Base-by-base conservation (phyloP, 2,888 invertebrate genomes). In the Diadegma fenestrale region DNA sequence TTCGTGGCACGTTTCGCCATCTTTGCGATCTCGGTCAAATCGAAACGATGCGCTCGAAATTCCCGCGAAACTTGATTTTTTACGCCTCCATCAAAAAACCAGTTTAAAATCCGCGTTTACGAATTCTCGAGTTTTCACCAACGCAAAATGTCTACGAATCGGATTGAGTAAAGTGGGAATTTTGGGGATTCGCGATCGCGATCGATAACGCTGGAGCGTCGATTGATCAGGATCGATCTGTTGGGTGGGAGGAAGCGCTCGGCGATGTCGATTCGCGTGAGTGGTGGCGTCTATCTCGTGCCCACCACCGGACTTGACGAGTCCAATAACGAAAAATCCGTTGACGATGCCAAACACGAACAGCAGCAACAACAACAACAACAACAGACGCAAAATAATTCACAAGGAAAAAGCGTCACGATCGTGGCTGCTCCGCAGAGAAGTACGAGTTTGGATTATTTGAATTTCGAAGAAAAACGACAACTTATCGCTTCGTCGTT, bases 391-490 rank as follows among this genome's bases (percentile, higher is more conserved):
- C 90, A 91, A 43, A 90, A 90, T 26, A 87, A 88, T 72, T 84
- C 86, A 33, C 85, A 91, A 72, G 94, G 94, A 80, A 96, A 96
- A 89, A 96, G 95, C 22, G 96, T 96, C 82, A 96, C 96, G 76
- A 96, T 96, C 41, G 96, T 96, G 43, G 91, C 93, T 6, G 91
- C 90, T 14, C 96, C 96, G 0, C 96, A 96, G 90, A 94, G 97
- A 91, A 97, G 97, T 94, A 97, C 96, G 94, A 97, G 97, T 92
- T 95, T 98, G 95, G 98, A 98, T 95, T 97, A 97, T 95, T 95
- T 98, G 82, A 98, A 98, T 95, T 98, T 98, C 94, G 98, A 98
- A 94, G 98, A 98, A 95, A 98, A 98, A 94, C 95, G 98, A 91
- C 97, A 98, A 94, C 95, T 98, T 92, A 98, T 98, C 89, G 98